Percentiles rank a stretch among this genome's conserved stretches.
phyloP scores from a whole-genome alignment of 2,113 vertebrate genomes.

The Tyto alba region DNA sequence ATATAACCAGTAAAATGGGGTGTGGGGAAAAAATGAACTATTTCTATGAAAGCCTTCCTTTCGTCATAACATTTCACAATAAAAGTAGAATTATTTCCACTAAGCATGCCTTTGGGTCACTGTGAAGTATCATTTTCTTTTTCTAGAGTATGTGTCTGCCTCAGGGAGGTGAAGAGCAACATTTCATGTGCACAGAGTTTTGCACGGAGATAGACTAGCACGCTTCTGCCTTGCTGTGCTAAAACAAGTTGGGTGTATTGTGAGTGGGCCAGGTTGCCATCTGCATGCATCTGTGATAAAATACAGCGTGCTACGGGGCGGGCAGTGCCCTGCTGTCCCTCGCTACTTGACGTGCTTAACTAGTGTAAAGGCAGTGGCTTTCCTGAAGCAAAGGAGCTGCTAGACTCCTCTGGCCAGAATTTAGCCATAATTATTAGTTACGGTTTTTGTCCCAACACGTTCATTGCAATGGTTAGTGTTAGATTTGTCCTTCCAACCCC shows the following conservation, averaged over 20 bases:
- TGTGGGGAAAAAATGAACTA: fast-evolving
- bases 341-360: background rate
- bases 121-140: background rate
- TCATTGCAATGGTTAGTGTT: background rate
- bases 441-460: background rate
- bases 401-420: background rate
- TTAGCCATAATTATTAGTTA: background rate
- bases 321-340: background rate
- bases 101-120: background rate
- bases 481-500: background rate
- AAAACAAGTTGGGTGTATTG: fast-evolving
- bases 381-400: background rate
- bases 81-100: background rate
- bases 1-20: background rate
- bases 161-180: background rate
- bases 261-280: background rate
- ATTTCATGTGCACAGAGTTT: background rate
- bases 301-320: background rate
- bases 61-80: background rate
- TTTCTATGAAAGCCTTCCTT: background rate
- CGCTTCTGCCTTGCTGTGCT: background rate
- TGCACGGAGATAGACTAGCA: fast-evolving
- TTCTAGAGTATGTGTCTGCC: background rate
- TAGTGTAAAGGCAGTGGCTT: background rate
- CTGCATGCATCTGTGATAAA: background rate